Conservation (phyloP, 2,113 vertebrate genomes). For the Tympanuchus pallidicinctus region DNA sequence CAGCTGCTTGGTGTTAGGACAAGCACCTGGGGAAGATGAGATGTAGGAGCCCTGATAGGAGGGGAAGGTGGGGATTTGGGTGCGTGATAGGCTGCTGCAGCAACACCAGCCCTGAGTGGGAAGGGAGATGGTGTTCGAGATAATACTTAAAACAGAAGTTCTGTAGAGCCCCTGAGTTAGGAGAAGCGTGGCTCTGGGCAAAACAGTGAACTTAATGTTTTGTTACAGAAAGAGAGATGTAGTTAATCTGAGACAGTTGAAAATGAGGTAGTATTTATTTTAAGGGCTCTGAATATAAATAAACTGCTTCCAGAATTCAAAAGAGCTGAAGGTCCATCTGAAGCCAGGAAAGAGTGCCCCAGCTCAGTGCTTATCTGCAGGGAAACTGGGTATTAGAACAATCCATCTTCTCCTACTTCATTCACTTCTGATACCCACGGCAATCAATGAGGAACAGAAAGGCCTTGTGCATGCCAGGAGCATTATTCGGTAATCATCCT, state of each 20-base stretch:
- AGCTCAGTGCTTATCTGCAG: neutral
- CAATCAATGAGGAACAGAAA: slow-evolving; percentile 38
- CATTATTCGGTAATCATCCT: slow-evolving; percentile 24
- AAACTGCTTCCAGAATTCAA: neutral
- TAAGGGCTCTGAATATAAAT: slow-evolving; percentile 21
- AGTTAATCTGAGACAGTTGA: neutral
- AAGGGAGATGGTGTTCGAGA: neutral
- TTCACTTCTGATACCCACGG: slow-evolving; percentile 40
- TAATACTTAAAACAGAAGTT: neutral
- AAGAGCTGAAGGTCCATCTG: neutral
- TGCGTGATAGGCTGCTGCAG: accelerated
- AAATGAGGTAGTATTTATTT: slow-evolving; percentile 26
- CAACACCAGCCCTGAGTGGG: neutral
- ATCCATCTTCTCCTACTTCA: neutral
- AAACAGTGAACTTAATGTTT: neutral
- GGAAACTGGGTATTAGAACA: neutral
- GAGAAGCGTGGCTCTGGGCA: neutral
- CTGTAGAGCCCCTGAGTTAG: neutral
- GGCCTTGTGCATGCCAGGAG: slow-evolving; percentile 36
- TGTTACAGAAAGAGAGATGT: neutral
- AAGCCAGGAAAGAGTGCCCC: neutral
- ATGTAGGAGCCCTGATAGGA: neutral
- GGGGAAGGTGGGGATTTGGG: neutral
- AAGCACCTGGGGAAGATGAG: neutral
- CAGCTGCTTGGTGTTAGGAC: neutral